Percentiles rank a stretch among this genome's conserved stretches.
Evolutionary conservation across 92 coral and sea anemone genomes (phyloP).

Genomic region (Phenganax subtilis): DNA sequence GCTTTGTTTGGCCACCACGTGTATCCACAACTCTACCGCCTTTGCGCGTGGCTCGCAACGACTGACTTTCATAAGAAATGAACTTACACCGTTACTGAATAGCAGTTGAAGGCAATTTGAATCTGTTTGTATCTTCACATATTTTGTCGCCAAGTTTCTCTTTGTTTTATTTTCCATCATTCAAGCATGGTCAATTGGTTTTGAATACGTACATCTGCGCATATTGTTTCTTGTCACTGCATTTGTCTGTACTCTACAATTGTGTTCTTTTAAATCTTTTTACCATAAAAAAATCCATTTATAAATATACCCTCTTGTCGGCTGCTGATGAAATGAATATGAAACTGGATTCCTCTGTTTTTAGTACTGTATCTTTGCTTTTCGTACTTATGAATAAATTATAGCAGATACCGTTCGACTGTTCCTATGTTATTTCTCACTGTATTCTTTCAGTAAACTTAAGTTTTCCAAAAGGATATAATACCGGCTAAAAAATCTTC

Average conservation of each 20-base stretch:
- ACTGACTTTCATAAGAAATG: background rate
- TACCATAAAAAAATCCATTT: too few species aligned
- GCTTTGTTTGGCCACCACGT: constrained; percentile 9
- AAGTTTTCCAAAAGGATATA: background rate
- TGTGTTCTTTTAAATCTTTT: too few species aligned
- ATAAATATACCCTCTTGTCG: too few species aligned
- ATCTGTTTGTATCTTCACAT: background rate
- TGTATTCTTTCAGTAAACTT: background rate
- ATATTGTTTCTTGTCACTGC: too few species aligned
- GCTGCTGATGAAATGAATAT: too few species aligned
- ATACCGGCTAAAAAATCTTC: background rate
- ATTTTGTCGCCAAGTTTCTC: background rate
- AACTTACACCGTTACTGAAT: background rate
- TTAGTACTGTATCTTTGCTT: background rate
- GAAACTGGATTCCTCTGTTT: background rate
- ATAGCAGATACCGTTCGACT: background rate
- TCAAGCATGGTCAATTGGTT: too few species aligned
- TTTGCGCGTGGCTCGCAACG: background rate
- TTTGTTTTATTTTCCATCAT: background rate
- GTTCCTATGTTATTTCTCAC: background rate
- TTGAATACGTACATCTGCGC: too few species aligned
- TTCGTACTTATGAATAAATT: background rate
- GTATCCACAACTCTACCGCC: background rate
- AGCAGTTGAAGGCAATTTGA: constrained; percentile 2
- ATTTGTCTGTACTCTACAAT: too few species aligned